Conservation (phyloP, 2,797 vertebrate genomes). For the Lithobates sylvaticus region DNA sequence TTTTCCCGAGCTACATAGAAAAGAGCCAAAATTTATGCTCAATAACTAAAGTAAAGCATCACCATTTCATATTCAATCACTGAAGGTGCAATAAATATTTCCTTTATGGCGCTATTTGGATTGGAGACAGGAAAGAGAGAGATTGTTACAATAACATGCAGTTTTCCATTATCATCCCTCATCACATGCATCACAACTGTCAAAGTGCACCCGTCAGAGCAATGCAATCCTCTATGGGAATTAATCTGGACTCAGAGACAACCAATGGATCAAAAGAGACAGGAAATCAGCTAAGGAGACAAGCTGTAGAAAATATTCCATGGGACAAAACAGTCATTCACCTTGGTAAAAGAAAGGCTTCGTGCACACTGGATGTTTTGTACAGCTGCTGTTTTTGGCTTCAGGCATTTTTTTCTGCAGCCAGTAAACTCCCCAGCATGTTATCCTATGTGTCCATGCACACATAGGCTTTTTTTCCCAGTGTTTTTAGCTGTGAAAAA, state of each 20-base stretch:
- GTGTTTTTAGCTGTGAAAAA: too few relatives aligned
- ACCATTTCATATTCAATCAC: constrained; percentile 21
- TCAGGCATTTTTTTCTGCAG: too few relatives aligned
- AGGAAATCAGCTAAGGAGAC: constrained; percentile 40
- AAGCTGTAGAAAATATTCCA: neutral
- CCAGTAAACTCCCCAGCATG: too few relatives aligned
- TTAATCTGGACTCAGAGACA: constrained; percentile 41
- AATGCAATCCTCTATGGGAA: constrained; percentile 41
- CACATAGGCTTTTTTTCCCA: too few relatives aligned
- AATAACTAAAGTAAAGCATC: constrained; percentile 40
- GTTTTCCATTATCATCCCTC: constrained; percentile 49
- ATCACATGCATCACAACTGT: constrained; percentile 49
- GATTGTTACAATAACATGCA: constrained; percentile 41
- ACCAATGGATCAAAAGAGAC: constrained; percentile 50
- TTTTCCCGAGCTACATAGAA: neutral
- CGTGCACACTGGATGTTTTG: too few relatives aligned
- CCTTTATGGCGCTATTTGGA: constrained; percentile 30
- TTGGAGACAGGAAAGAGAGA: constrained; percentile 20
- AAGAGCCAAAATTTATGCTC: constrained; percentile 20
- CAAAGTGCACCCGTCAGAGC: constrained; percentile 33
- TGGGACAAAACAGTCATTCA: neutral
- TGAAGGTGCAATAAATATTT: constrained; percentile 51
- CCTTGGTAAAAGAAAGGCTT: neutral
- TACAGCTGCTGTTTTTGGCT: too few relatives aligned
- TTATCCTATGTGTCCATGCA: too few relatives aligned